These are phyloP conservation scores for Xestia c-nigrum DNA, from an alignment of 2,888 invertebrate species.

Conservation along the genomic window DNA sequence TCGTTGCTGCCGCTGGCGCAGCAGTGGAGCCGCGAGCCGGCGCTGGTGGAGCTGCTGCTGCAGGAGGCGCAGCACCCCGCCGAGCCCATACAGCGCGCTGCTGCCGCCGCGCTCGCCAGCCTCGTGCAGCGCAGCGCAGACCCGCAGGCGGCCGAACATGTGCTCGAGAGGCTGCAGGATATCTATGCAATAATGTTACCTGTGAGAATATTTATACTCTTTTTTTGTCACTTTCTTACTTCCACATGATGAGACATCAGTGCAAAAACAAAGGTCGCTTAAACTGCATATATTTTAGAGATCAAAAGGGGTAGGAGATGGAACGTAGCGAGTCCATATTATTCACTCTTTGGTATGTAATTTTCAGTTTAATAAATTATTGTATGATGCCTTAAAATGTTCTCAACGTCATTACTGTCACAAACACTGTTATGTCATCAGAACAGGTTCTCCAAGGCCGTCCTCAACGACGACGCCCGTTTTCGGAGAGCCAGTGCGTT, in stretches of 20 bases:
- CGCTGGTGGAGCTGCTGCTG: conserved; percentile 91
- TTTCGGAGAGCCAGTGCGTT: background rate
- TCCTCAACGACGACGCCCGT: background rate
- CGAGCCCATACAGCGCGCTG: conserved; percentile 95
- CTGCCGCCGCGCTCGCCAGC: conserved; percentile 94
- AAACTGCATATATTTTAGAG: background rate
- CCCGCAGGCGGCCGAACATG: conserved; percentile 76
- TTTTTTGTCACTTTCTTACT: background rate
- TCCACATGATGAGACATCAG: background rate
- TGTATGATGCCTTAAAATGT: background rate
- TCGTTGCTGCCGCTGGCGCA: conserved; percentile 77
- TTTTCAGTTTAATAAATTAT: background rate
- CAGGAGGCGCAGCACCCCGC: conserved; percentile 95
- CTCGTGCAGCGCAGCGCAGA: conserved; percentile 88
- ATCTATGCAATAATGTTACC: conserved; percentile 94
- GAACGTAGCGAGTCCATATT: background rate
- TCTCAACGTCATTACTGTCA: background rate
- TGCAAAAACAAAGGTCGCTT: background rate
- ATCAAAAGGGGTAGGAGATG: background rate
- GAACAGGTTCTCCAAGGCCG: background rate
- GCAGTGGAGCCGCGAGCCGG: conserved; percentile 76
- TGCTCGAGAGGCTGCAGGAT: conserved; percentile 92
- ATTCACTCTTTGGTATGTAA: background rate
- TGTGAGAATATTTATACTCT: conserved; percentile 80
- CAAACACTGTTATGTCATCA: background rate